phyloP scores from a whole-genome alignment of 1,140 invertebrate species.

The Neodiprion fabricii region DNA sequence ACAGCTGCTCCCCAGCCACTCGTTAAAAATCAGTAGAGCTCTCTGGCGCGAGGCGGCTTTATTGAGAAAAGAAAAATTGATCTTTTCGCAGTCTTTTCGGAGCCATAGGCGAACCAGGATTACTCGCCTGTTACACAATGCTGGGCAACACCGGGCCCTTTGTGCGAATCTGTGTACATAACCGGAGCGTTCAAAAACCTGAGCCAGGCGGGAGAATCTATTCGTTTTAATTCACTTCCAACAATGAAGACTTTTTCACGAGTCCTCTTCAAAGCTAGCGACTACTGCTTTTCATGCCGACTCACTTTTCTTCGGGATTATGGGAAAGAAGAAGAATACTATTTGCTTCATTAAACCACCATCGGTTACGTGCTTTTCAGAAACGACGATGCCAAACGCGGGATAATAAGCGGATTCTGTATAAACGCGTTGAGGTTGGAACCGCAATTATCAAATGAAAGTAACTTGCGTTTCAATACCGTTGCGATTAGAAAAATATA shows the following conservation, averaged over 20 bases:
- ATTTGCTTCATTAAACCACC: too few relatives aligned
- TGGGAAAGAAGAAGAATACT: too few relatives aligned
- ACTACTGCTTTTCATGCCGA: too few relatives aligned
- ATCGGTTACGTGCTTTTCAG: too few relatives aligned
- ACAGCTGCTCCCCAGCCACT: not conserved
- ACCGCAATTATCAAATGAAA: too few relatives aligned
- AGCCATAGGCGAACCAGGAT: not conserved
- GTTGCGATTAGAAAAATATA: too few relatives aligned
- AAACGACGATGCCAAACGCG: too few relatives aligned
- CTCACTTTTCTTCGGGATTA: too few relatives aligned
- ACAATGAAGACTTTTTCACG: not conserved
- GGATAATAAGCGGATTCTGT: too few relatives aligned
- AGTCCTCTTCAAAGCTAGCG: not conserved
- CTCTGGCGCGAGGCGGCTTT: not conserved
- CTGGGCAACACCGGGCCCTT: not conserved
- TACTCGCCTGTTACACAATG: slow-evolving; percentile 1
- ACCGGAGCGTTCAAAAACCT: not conserved
- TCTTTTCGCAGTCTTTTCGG: not conserved
- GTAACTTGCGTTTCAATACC: too few relatives aligned
- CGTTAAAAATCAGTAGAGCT: not conserved
- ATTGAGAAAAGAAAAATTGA: not conserved
- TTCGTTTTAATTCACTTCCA: slow-evolving; percentile 7
- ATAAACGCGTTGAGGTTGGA: too few relatives aligned
- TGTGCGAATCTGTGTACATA: not conserved
- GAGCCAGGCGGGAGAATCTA: not conserved